Evolutionary conservation across 2,888 invertebrate species (phyloP).

Genomic region (Calliopum simillimum): DNA sequence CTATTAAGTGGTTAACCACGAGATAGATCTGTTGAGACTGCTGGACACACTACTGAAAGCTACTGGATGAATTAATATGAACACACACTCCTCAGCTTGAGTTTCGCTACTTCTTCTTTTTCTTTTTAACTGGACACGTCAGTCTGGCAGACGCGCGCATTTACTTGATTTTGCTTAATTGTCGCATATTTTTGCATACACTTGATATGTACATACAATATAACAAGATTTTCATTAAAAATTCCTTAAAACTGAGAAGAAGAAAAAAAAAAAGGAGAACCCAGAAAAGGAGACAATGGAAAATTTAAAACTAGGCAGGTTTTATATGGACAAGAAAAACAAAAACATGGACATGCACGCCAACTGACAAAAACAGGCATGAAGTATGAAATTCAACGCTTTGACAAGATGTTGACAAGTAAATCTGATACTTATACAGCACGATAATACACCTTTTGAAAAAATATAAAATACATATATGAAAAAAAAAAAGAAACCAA

Average conservation of each 20-base stretch:
- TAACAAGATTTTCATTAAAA: slow-evolving; percentile 21
- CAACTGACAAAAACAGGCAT: slow-evolving; percentile 1
- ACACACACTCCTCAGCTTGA: no score
- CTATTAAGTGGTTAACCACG: slow-evolving; percentile 7
- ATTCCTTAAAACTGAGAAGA: slow-evolving; percentile 3
- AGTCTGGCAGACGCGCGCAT: neutral
- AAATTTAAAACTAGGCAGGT: neutral
- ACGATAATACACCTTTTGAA: neutral
- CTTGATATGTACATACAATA: slow-evolving; percentile 25
- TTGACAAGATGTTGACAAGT: slow-evolving; percentile 35
- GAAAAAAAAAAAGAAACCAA: neutral
- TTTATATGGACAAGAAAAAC: neutral
- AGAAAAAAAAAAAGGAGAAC: neutral
- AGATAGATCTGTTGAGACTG: neutral
- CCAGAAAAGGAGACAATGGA: neutral
- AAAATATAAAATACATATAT: no score
- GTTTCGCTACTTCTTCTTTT: no score
- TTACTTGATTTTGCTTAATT: slow-evolving; percentile 30
- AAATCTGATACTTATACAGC: slow-evolving; percentile 21
- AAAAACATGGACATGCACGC: neutral
- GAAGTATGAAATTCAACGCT: slow-evolving; percentile 32
- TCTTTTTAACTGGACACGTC: neutral
- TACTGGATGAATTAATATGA: no score
- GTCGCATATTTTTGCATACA: slow-evolving; percentile 31
- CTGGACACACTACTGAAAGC: neutral